These are phyloP conservation scores for Nysson spinosus DNA, from an alignment of 2,888 invertebrate genomes.

Conservation along the genomic window DNA sequence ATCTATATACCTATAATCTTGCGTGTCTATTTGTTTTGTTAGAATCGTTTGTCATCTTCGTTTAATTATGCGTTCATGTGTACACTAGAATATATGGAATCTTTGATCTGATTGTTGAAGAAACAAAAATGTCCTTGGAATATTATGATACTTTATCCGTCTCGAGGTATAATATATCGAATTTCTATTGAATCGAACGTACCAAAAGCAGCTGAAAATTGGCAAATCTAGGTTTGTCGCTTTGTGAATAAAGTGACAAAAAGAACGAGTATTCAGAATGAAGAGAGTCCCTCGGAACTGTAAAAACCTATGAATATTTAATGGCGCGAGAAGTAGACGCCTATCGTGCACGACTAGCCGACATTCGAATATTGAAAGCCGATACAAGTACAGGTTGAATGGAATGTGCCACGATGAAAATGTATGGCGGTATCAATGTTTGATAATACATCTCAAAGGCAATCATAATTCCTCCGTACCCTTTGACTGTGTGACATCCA, in stretches of 20 bases:
- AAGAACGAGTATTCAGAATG: constrained; percentile 3
- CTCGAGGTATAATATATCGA: too few species aligned
- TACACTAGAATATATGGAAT: too few species aligned
- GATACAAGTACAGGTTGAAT: constrained; percentile 43
- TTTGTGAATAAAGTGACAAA: constrained; percentile 5
- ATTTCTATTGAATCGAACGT: too few species aligned
- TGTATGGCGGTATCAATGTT: constrained; percentile 1
- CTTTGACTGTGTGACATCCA: background rate
- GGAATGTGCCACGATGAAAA: constrained; percentile 50
- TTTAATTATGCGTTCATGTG: too few species aligned
- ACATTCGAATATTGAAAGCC: constrained; percentile 54
- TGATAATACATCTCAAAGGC: background rate
- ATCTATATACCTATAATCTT: too few species aligned
- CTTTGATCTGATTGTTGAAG: too few species aligned
- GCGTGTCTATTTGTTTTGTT: too few species aligned
- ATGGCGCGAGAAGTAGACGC: constrained; percentile 11
- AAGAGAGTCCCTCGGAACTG: background rate
- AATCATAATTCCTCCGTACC: constrained; percentile 31
- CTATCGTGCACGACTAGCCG: constrained; percentile 15
- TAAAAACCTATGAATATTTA: constrained; percentile 41
- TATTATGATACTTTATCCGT: too few species aligned
- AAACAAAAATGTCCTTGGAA: too few species aligned
- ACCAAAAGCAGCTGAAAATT: too few species aligned
- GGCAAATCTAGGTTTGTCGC: too few species aligned
- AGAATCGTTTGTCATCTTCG: too few species aligned